phyloP scores from a whole-genome alignment of 2,797 vertebrate genomes.

The Eremophila alpestris region DNA sequence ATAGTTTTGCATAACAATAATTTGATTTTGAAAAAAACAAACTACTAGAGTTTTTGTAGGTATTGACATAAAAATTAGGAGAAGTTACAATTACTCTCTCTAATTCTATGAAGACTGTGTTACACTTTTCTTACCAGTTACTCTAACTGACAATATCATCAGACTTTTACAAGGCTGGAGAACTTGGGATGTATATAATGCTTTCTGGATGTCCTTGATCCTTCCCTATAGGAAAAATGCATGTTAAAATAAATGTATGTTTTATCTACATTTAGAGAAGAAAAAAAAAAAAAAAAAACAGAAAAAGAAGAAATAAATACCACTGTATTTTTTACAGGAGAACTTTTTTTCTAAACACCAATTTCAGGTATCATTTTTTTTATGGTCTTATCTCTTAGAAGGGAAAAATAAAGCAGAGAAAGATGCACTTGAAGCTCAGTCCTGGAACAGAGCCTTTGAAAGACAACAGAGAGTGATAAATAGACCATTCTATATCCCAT shows the following conservation, averaged over 20 bases:
- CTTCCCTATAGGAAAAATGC: background rate
- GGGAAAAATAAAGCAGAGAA: background rate
- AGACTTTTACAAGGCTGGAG: background rate
- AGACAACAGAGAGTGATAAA: slow-evolving; percentile 77
- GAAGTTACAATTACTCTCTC: background rate
- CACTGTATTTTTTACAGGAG: background rate
- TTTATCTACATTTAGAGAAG: background rate
- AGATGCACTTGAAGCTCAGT: background rate
- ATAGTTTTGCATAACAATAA: background rate
- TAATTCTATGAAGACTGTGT: background rate
- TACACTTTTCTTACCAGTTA: background rate
- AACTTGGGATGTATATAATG: background rate
- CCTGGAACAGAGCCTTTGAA: background rate
- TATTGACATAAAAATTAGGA: background rate
- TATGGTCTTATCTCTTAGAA: background rate
- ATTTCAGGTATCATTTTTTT: background rate
- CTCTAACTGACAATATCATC: background rate
- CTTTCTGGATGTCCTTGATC: background rate
- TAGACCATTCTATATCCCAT: slow-evolving; percentile 79
- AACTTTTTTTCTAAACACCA: background rate
- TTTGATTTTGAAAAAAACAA: background rate
- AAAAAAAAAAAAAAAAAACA: background rate
- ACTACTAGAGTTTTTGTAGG: background rate
- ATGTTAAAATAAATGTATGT: background rate
- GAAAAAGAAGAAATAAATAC: background rate